phyloP scores from a whole-genome alignment of 1,140 invertebrate genomes.

The Lordiphosa mommai region DNA sequence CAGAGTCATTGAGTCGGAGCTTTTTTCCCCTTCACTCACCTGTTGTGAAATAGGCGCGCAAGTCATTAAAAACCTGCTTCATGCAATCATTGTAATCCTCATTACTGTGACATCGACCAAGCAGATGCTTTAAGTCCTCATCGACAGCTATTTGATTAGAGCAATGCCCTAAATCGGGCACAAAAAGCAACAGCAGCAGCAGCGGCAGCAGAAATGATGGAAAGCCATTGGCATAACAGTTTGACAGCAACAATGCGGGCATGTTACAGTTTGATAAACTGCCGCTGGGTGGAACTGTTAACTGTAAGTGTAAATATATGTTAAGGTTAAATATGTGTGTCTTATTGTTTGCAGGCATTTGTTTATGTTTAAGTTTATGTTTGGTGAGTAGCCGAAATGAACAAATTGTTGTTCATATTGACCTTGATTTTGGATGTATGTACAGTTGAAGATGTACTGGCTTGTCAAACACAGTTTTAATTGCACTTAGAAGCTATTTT shows the following conservation, averaged over 20 bases:
- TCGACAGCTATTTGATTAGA: conserved; percentile 60
- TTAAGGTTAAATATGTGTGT: conserved; percentile 12
- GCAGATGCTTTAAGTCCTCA: conserved; percentile 66
- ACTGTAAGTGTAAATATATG: conserved; percentile 22
- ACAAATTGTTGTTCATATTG: conserved; percentile 10
- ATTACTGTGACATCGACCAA: conserved; percentile 83
- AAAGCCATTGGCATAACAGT: conserved; percentile 26
- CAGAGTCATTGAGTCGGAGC: too few relatives aligned
- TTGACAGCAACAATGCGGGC: conserved; percentile 34
- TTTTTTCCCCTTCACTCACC: conserved; percentile 79
- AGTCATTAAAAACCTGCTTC: conserved; percentile 86
- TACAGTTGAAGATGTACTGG: too few relatives aligned
- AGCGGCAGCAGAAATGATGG: background rate
- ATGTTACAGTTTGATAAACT: conserved; percentile 20
- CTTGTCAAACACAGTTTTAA: too few relatives aligned
- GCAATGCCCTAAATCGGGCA: background rate
- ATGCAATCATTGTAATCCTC: conserved; percentile 87
- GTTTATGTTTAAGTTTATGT: conserved; percentile 6
- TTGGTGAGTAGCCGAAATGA: background rate
- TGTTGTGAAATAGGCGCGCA: conserved; percentile 86
- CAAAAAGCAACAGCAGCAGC: background rate
- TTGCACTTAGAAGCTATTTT: too few relatives aligned
- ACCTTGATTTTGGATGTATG: conserved; percentile 11
- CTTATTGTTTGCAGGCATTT: conserved; percentile 10
- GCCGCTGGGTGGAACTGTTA: conserved; percentile 15